These are phyloP conservation scores for Acanthornis magna DNA, from an alignment of 2,797 vertebrate species.

Conservation along the genomic window DNA sequence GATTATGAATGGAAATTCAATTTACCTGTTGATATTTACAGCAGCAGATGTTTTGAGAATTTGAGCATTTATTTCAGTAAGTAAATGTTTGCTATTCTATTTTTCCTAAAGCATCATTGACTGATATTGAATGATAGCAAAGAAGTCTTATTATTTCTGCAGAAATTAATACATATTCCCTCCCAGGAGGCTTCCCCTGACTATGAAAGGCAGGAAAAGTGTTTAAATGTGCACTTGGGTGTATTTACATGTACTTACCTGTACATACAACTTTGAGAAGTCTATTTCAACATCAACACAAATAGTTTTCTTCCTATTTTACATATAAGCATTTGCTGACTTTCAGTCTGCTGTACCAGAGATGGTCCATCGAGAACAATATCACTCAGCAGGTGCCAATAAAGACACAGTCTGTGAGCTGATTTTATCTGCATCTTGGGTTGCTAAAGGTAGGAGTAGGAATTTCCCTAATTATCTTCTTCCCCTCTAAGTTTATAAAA, in stretches of 20 bases:
- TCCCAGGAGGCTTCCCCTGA: neutral
- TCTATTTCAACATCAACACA: neutral
- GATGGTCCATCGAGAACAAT: neutral
- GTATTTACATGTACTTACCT: neutral
- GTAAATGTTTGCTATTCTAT: neutral
- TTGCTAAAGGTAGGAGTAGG: neutral
- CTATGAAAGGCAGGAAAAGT: neutral
- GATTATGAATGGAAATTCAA: neutral
- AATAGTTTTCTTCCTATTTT: neutral
- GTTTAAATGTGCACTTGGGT: neutral
- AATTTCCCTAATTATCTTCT: neutral
- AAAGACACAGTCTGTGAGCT: neutral
- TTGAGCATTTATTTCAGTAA: neutral
- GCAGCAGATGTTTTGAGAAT: neutral
- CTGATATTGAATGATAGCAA: neutral
- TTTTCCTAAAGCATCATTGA: neutral
- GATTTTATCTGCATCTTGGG: neutral
- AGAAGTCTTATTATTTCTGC: neutral
- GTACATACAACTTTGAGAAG: neutral
- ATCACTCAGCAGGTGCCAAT: neutral
- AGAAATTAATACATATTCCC: neutral
- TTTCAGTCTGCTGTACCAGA: neutral
- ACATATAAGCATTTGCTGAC: neutral
- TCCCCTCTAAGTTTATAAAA: neutral
- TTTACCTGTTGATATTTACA: conserved; percentile 19